Evolutionary conservation across 1,140 invertebrate species (phyloP), one percentile per base, ranked within the genome.

Genomic region (Drosophila orena): DNA sequence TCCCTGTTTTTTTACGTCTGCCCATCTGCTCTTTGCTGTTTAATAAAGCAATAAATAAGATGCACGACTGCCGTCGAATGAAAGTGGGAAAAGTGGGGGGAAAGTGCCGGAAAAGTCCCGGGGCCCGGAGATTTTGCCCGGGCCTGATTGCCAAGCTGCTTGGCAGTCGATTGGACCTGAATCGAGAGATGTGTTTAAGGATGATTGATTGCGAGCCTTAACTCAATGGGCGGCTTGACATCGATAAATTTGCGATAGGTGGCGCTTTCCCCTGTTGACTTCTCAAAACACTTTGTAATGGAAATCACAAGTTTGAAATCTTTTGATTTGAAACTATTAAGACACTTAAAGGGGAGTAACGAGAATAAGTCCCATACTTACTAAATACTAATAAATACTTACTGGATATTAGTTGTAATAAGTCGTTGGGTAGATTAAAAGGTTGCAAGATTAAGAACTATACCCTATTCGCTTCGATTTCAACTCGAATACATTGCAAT

Each of bases 1-100:
- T 47, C 14, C 17, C n/a, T 34, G 11, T 27, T 47, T 40, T n/a
- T 37, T 40, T 1, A 14, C 14, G 46, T 58, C 15, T 22, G n/a
- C n/a, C n/a, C 17, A 1, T 3, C 49, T 35, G 30, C 2, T 27
- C 37, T 6, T 27, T 52, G 42, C 57, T 40, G 56, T 61, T 77
- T 77, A 70, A 77, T 77, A 77, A 77, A 77, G 73, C 73, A 58
- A 77, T 77, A 77, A 69, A 60, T 77, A 77, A 60, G 73, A 76
- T 76, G 53, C 71, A 50, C 47, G 50, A 70, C 37, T 55, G 62
- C 22, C 38, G 34, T 50, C 27, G 37, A 3, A 22, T 10, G n/a
- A 20, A 38, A 27, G 57, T 46, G 20, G 17, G 44, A 24, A 34
- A 37, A 22, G 22, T 2, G 22, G 2, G 2, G 22, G 22, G 38